Conservation (phyloP, 2,797 vertebrate genomes). For the Acomys russatus region DNA sequence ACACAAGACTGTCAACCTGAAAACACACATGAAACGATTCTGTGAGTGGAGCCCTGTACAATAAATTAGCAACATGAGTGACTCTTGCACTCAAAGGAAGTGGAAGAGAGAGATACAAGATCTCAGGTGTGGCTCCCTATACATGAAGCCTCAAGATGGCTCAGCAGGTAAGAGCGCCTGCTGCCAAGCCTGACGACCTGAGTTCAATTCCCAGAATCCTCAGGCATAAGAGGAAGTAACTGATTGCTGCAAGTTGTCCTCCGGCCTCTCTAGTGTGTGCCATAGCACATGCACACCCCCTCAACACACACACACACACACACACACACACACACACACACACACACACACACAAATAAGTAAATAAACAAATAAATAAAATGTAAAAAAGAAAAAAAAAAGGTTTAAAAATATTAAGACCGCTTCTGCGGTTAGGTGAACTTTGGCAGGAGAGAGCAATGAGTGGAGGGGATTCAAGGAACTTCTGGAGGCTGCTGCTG, state of each 20-base stretch:
- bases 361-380: neutral
- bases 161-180: too few relatives aligned
- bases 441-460: neutral
- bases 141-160: neutral
- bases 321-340: neutral
- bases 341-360: neutral
- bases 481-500: neutral
- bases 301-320: neutral
- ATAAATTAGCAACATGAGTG: conserved; percentile 10
- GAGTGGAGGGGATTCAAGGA: neutral
- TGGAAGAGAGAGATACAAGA: conserved; percentile 14
- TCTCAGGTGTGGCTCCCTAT: neutral
- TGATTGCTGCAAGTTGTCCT: too few relatives aligned
- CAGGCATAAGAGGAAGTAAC: neutral
- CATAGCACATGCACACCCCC: too few relatives aligned
- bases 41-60: neutral
- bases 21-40: neutral
- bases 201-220: neutral
- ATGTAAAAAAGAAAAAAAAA: too few relatives aligned
- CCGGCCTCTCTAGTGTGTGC: neutral
- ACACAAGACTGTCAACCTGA: neutral
- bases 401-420: neutral
- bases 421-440: neutral
- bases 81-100: neutral
- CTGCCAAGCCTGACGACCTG: neutral